These are phyloP conservation scores for Clanis bilineata DNA, from an alignment of 2,888 invertebrate species.

Conservation along the genomic window DNA sequence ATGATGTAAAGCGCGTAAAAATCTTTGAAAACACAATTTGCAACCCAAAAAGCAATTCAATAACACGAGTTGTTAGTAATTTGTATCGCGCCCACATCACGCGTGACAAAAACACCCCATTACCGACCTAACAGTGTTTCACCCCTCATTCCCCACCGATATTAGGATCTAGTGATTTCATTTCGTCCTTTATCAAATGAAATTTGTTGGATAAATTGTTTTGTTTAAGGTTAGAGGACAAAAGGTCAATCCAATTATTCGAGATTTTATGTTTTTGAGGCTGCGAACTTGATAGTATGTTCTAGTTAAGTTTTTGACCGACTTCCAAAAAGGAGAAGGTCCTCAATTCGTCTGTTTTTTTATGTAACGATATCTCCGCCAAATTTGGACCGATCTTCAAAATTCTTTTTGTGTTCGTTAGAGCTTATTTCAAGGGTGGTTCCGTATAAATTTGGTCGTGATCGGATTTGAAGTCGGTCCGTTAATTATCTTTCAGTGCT, in stretches of 20 bases:
- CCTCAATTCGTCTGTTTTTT: too few species aligned
- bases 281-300: too few species aligned
- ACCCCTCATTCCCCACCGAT: constrained; percentile 7
- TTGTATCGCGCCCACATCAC: constrained; percentile 17
- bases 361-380: too few species aligned
- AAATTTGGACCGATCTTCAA: too few species aligned
- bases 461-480: too few species aligned
- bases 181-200: neutral
- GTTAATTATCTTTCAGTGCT: too few species aligned
- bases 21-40: neutral
- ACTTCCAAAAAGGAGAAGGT: too few species aligned
- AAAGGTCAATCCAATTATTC: neutral
- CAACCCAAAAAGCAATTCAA: constrained; percentile 6
- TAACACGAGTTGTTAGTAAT: constrained; percentile 5
- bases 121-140: constrained; percentile 8
- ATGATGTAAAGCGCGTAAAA: neutral
- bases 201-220: neutral
- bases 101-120: constrained; percentile 19
- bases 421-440: too few species aligned
- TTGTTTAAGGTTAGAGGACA: neutral
- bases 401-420: too few species aligned
- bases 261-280: too few species aligned
- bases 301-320: too few species aligned
- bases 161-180: neutral
- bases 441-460: too few species aligned